Evolutionary conservation across 2,888 invertebrate species (phyloP).

Genomic region (Onchidella celtica): DNA sequence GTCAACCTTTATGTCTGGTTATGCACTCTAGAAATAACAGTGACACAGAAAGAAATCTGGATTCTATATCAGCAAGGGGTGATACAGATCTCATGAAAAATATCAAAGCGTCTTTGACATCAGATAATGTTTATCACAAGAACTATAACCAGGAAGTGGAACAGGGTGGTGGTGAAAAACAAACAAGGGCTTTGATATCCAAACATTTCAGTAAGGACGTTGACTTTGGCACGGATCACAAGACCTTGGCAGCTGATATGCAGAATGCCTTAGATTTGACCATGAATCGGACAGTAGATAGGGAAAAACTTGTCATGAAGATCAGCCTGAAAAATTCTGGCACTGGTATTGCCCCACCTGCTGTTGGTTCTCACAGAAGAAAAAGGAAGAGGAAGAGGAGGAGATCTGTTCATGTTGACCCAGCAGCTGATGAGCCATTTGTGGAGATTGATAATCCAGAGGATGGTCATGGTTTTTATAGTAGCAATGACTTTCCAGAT

Average conservation of each 20-base stretch:
- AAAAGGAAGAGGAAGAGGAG: conserved; percentile 1
- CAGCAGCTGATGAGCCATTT: neutral
- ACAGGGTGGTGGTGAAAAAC: neutral
- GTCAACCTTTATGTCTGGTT: conserved; percentile 16
- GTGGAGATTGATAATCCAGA: neutral
- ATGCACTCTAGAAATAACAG: neutral
- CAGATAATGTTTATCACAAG: neutral
- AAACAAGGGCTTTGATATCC: neutral
- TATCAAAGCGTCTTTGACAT: neutral
- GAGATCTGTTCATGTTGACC: neutral
- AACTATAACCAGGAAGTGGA: neutral
- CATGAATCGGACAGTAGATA: neutral
- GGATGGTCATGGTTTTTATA: neutral
- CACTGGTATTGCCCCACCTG: neutral
- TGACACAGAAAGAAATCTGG: too few relatives aligned
- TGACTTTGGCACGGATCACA: neutral
- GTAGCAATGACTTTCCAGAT: neutral
- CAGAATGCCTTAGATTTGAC: neutral
- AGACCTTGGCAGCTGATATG: neutral
- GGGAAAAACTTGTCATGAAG: conserved; percentile 2
- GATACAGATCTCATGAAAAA: neutral
- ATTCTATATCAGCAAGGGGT: neutral
- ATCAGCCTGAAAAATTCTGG: conserved; percentile 5
- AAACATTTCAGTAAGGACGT: neutral
- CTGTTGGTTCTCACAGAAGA: neutral